These are phyloP conservation scores for Musca domestica DNA, from an alignment of 1,140 invertebrate genomes.

Conservation along the genomic window DNA sequence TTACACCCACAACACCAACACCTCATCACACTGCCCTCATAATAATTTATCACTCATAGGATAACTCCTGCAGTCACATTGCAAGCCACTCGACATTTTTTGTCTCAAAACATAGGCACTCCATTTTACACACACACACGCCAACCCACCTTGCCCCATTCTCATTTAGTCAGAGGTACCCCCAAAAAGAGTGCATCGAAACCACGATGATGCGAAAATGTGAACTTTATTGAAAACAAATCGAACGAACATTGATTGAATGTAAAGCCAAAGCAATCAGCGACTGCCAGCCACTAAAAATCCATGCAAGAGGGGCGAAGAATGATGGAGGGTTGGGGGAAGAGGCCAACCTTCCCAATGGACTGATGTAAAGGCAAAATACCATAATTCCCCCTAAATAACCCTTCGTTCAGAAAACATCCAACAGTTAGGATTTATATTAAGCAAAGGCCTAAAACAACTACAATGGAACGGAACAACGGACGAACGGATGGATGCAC, in stretches of 20 bases:
- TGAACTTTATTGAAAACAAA: conserved; percentile 21
- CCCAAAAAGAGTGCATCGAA: neutral
- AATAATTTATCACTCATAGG: too few species aligned
- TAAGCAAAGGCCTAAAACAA: too few species aligned
- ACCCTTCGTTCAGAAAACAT: too few species aligned
- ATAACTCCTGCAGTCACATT: neutral
- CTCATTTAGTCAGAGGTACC: too few species aligned
- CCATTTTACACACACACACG: neutral
- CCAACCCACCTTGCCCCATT: neutral
- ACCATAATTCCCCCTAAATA: too few species aligned
- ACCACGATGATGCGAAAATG: conserved; percentile 13
- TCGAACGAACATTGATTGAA: conserved; percentile 22
- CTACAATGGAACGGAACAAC: too few species aligned
- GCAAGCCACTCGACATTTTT: neutral
- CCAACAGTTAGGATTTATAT: too few species aligned
- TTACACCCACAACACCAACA: too few species aligned
- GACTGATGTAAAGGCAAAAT: neutral
- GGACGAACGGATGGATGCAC: too few species aligned
- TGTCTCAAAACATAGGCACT: neutral
- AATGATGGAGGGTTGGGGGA: too few species aligned
- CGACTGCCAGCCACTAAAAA: conserved; percentile 10
- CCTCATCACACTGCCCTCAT: too few species aligned
- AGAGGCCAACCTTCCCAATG: neutral
- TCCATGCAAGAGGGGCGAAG: neutral
- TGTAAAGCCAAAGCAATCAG: conserved; percentile 22